Base-by-base conservation (phyloP, 1,140 invertebrate genomes). In the Drosophila lini region DNA sequence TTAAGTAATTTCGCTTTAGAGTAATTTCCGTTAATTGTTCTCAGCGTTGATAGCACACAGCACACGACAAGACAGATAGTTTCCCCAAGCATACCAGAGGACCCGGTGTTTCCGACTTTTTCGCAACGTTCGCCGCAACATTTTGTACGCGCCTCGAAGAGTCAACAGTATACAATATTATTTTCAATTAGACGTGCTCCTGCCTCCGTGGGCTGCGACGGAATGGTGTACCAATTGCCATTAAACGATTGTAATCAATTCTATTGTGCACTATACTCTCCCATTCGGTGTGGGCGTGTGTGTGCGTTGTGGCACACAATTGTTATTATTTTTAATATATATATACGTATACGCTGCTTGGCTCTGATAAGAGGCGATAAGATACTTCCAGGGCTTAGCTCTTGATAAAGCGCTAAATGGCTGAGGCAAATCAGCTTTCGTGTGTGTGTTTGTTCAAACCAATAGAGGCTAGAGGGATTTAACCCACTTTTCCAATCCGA, bases 211-310 rank as follows among this genome's bases (percentile, higher is more conserved):
- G 63, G 38, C 74, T 38, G 48, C 41, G 74, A 77, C 73, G 31
- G 48, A 77, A 53, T 77, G 74, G 48, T 53, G 62, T 77, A 60
- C 48, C 73, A 77, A 77, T 77, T 68, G 74, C 74, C 74, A 77
- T 77, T 77, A 60, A 77, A 77, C 74, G 73, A 77, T 77, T 57
- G 45, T 77, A 77, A 77, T 77, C 74, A 77, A 77, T 77, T 77
- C 74, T 38, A 77, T 77, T 77, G 74, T 77, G 59, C 71, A 64
- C 73, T 68, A 41, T 47, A 64, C 48, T 57, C 67, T 58, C 44
- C 53, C 16, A 34, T 53, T 13, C 36, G 7, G 65, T 34, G 64
- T 70, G 25, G 65, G 65, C 41, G 68, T 68, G 38, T 41, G 22
- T 75, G 55, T 48, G 59, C 5, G 0, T 13, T 31, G n/a, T 69